Base-by-base conservation (phyloP, 2,113 vertebrate genomes). In the Arenaria interpres region DNA sequence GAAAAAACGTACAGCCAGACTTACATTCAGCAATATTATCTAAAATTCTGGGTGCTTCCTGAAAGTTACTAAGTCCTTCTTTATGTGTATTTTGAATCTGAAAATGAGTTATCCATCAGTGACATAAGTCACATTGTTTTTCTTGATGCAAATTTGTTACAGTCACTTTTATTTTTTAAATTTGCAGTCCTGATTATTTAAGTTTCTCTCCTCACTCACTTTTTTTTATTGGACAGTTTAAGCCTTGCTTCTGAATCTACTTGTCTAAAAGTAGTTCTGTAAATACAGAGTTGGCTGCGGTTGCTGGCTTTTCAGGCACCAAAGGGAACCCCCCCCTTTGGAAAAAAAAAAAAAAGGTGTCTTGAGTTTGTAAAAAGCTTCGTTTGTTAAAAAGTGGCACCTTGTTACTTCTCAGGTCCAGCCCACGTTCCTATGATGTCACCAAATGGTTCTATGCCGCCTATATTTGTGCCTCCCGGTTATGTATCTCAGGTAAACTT, bases 371-470 rank as follows among this genome's bases (percentile, higher is more conserved):
- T 43, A n/a, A 33, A 33, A 37, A 75, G 46, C 39, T 18, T 57
- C 15, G 0, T 15, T 66, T 87, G 69, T 77, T 80, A 13, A 85
- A 19, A 22, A 60, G 84, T 63, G 81, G 7, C 69, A 27, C 74
- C 33, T 89, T 89, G 63, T 97, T 89, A 19, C 88, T 74, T 15
- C 85, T 35, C 94, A 99, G 98, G 98, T 95, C 98, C 98, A 43
- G 98, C 98, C 7, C 98, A 98, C 2, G 98, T 98, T 95, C 98
- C 98, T 14, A 97, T 99, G 98, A 98, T 99, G 96, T 98, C 98
- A 63, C 98, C 98, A 79, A 98, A 98, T 66, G 98, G 98, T 86
- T 98, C 98, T 50, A 97, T 98, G 97, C 98, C 98, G 10, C 98
- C 98, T 9, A 98, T 99, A 85, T 98, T 98, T 97, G 97, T 99